These are phyloP conservation scores for Platysternon megacephalum DNA, from an alignment of 2,113 vertebrate species.

Conservation along the genomic window DNA sequence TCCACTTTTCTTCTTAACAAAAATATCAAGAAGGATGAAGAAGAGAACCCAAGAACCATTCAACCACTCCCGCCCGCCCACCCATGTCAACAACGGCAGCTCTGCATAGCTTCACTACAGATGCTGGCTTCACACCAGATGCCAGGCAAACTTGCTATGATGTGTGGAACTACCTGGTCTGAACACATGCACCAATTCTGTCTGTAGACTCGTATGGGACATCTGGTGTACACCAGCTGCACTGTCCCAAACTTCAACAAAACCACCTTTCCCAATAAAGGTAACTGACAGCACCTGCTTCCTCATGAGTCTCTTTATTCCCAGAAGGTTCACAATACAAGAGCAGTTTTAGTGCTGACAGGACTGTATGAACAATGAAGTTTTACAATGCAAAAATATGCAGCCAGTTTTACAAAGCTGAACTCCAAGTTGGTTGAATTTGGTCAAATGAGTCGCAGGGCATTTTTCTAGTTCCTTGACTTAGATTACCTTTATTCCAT, in stretches of 20 bases:
- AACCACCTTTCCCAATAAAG: background rate
- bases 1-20: accelerated
- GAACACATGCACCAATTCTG: background rate
- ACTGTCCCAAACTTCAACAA: background rate
- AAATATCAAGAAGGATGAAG: background rate
- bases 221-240: background rate
- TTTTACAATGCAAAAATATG: background rate
- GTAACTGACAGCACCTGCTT: background rate
- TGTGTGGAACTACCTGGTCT: background rate
- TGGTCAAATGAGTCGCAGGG: background rate
- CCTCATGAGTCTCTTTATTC: background rate
- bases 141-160: background rate
- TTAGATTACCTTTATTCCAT: background rate
- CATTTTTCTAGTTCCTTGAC: background rate
- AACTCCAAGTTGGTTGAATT: background rate
- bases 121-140: background rate
- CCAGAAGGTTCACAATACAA: background rate
- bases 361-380: background rate
- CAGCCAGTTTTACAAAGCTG: background rate
- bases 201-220: background rate
- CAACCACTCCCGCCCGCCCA: too few species aligned
- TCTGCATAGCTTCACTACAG: background rate
- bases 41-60: background rate
- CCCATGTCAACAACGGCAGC: accelerated
- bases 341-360: background rate